phyloP scores from a whole-genome alignment of 2,797 vertebrate species.

The Gephyroberyx darwinii region DNA sequence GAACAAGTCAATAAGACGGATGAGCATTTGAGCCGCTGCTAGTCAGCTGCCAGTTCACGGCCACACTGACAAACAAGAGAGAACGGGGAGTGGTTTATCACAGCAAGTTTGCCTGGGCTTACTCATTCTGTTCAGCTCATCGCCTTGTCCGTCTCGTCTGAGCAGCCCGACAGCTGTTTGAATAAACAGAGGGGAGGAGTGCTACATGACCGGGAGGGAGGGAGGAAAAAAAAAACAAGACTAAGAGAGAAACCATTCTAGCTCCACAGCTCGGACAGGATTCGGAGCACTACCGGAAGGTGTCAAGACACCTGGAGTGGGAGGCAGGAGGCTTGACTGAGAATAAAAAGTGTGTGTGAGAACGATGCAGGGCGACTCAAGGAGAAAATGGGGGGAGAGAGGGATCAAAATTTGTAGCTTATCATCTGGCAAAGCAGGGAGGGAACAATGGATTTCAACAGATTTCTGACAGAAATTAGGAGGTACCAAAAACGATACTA shows the following conservation, averaged over 20 bases:
- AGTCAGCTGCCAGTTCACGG: neutral
- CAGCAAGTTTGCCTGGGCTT: conserved; percentile 8
- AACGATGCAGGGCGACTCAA: neutral
- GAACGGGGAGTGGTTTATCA: conserved; percentile 46
- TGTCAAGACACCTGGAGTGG: conserved; percentile 14
- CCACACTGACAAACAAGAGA: conserved; percentile 35
- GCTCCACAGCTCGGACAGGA: conserved; percentile 16
- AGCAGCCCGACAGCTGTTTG: conserved; percentile 56
- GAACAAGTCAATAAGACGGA: neutral
- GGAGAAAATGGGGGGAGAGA: neutral
- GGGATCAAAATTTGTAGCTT: neutral
- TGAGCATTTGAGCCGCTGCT: conserved; percentile 2
- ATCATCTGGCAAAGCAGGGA: neutral
- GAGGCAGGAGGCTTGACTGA: neutral
- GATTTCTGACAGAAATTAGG: neutral
- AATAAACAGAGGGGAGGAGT: conserved; percentile 42
- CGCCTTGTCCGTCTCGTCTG: conserved; percentile 56
- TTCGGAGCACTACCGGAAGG: conserved; percentile 6
- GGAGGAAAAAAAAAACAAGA: neutral
- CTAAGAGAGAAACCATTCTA: neutral
- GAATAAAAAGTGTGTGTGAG: neutral
- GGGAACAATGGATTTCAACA: neutral
- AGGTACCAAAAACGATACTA: conserved; percentile 46
- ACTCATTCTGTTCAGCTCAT: conserved; percentile 35
- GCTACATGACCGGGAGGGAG: neutral